Percentiles rank a stretch among this genome's conserved stretches.
phyloP scores from a whole-genome alignment of 1,140 invertebrate species.

The Catajapyx aquilonaris region DNA sequence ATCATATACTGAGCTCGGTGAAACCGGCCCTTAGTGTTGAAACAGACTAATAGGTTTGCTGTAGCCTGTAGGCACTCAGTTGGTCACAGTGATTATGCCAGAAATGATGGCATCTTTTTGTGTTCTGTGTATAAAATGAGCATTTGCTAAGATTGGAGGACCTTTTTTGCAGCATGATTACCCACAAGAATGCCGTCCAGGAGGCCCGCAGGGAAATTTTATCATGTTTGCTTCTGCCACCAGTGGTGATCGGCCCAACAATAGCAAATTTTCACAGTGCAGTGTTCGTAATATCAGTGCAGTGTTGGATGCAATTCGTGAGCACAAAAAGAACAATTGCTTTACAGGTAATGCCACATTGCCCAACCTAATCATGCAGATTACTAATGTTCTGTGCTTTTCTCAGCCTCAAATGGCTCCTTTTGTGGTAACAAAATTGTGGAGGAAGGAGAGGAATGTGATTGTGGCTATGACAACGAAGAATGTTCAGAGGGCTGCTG shows the following conservation, averaged over 20 bases:
- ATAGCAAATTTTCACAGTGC: constrained; percentile 83
- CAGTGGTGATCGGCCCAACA: constrained; percentile 79
- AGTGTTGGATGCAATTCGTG: constrained; percentile 74
- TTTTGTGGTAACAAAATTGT: constrained; percentile 99
- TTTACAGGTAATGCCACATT: constrained; percentile 61
- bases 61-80: not conserved
- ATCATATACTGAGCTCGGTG: too few relatives aligned
- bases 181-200: constrained; percentile 73
- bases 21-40: too few relatives aligned
- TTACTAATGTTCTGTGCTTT: constrained; percentile 1
- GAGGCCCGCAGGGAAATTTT: constrained; percentile 72
- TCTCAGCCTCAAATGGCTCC: constrained; percentile 56
- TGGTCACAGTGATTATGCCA: not conserved
- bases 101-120: constrained; percentile 1
- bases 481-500: constrained; percentile 91
- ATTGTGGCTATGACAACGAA: constrained; percentile 87
- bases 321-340: constrained; percentile 86
- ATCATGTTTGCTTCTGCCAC: constrained; percentile 97
- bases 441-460: constrained; percentile 92
- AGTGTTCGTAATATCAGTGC: constrained; percentile 88
- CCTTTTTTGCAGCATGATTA: constrained; percentile 66
- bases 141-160: constrained; percentile 3
- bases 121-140: not conserved
- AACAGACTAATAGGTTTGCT: too few relatives aligned
- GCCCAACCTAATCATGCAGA: too few relatives aligned